A percentile compares a stretch with the other conserved stretches of the same genome.
Conservation (phyloP, 2,797 vertebrate species). For the Chelon labrosus region DNA sequence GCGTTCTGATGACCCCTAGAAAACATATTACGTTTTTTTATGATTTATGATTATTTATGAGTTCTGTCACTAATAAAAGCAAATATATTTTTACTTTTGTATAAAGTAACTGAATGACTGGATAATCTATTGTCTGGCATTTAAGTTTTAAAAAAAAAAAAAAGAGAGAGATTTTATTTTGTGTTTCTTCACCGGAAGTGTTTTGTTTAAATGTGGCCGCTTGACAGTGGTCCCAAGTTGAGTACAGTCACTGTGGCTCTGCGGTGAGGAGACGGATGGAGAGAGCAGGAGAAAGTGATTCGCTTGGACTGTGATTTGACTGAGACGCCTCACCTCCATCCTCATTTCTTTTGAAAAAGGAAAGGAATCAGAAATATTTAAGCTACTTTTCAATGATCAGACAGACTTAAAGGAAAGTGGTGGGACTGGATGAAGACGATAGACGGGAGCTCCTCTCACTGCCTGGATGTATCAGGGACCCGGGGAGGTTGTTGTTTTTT, state of each 20-base stretch:
- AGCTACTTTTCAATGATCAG: slow-evolving; percentile 9
- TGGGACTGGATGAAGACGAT: slow-evolving; percentile 41
- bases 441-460: slow-evolving; percentile 24
- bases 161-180: slow-evolving; percentile 52
- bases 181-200: slow-evolving; percentile 39
- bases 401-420: slow-evolving; percentile 21
- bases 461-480: slow-evolving; percentile 51
- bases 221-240: slow-evolving; percentile 68
- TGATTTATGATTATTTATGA: too few relatives aligned
- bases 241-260: slow-evolving; percentile 51
- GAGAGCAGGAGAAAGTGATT: slow-evolving; percentile 44
- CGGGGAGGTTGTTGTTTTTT: slow-evolving; percentile 27
- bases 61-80: too few relatives aligned
- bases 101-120: too few relatives aligned
- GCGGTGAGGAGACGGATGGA: slow-evolving; percentile 51
- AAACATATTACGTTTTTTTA: too few relatives aligned
- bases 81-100: too few relatives aligned
- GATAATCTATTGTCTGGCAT: too few relatives aligned
- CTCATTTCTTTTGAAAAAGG: not conserved
- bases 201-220: accelerated
- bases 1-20: too few relatives aligned
- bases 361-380: not conserved
- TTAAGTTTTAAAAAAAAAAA: too few relatives aligned
- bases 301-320: not conserved
- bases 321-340: slow-evolving; percentile 26